Evolutionary conservation across 2,888 invertebrate species (phyloP), one percentile per base, ranked within the genome.

Genomic region (Xylota segnis): DNA sequence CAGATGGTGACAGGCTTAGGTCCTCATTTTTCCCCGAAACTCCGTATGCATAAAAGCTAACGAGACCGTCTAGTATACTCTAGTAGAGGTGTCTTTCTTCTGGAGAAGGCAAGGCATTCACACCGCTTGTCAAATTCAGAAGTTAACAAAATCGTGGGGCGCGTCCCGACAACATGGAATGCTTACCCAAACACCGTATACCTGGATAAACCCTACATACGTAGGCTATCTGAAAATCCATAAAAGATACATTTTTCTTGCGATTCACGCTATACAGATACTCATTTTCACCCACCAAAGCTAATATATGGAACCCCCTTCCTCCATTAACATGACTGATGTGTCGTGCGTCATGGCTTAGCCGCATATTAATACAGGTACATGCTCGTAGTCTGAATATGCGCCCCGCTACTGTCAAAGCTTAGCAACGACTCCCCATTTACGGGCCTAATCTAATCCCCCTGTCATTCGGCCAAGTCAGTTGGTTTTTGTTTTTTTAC

Each of bases 401-500:
- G 29, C 18, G 5, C 12, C 68, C 70, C 34, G 43, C 27, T 52
- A 50, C 32, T 43, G 14, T 43, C 14, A 43, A 43, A 43, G 43
- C 43, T 14, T 43, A 14, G 43, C 43, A 14, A 40, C 12, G 12
- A 12, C 45, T 16, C 12, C 7, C 47, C 59, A 23, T 16, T 27
- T 66, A 43, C 54, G 45, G 45, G 43, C 27, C 23, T 40, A 70
- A 65, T 65, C 43, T 37, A 40, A 72, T 29, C 16, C 63, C 37
- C 32, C 40, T 23, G 68, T 29, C 23, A 2, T 5, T 4, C 23
- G 29, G 45, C 7, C 47, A 50, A 23, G 70, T n/a, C n/a, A n/a
- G n/a, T 34, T 56, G 40, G n/a, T 14, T 43, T 54, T 66, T 34
- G 29, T 14, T 45, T 45, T 78, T 70, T 50, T 75, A 75, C 74